These are phyloP conservation scores for Zosterops borbonicus DNA, from an alignment of 2,113 vertebrate species.

Conservation along the genomic window DNA sequence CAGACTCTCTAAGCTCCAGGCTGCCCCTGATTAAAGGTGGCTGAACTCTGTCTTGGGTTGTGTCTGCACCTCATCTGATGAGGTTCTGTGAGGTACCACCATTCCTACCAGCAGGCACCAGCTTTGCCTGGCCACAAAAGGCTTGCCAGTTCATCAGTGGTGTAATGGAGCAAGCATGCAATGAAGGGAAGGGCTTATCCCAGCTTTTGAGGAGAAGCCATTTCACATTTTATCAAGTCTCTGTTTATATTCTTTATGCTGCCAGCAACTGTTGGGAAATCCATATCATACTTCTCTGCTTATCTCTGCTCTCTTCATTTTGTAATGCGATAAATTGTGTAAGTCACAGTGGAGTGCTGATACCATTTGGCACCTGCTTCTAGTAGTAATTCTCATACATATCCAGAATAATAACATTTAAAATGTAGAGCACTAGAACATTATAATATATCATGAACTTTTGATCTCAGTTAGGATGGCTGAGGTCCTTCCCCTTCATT, in stretches of 20 bases:
- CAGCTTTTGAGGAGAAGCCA: background rate
- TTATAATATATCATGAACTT: background rate
- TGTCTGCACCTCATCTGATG: background rate
- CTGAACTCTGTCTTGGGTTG: background rate
- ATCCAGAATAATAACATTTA: background rate
- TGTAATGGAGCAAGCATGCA: background rate
- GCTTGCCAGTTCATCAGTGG: background rate
- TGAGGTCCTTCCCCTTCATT: background rate
- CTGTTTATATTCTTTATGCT: background rate
- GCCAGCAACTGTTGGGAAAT: background rate
- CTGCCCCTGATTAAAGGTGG: background rate
- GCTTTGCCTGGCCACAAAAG: background rate
- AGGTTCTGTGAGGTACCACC: background rate
- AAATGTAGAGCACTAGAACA: background rate
- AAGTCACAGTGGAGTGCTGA: background rate
- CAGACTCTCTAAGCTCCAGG: background rate
- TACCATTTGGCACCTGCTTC: background rate
- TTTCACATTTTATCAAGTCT: background rate
- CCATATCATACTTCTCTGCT: background rate
- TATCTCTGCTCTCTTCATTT: background rate
- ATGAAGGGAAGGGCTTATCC: background rate
- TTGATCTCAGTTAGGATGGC: background rate
- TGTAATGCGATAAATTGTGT: background rate
- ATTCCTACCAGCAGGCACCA: background rate
- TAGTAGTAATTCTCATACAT: background rate